Base-by-base conservation (phyloP, 2,888 invertebrate species). In the Rhorus exstirpatorius region DNA sequence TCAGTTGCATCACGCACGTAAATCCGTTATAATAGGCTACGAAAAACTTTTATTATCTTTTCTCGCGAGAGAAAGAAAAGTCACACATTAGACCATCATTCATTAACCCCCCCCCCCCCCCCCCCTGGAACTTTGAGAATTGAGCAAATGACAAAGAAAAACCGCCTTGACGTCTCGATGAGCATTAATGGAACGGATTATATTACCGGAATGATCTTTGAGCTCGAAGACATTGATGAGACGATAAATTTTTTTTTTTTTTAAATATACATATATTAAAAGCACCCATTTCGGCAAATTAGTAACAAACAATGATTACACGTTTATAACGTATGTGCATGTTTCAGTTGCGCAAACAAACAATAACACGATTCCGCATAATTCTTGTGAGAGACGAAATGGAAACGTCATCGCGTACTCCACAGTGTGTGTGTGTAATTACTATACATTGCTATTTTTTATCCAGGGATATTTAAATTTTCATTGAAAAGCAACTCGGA, bases 11-110 rank as follows among this genome's bases (percentile, higher is more conserved):
- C 72, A 35, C 14, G 14, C 8, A n/a, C 41, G 24, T 24, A 19
- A 14, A 41, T 70, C 1, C 31, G 3, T 4, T n/a, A n/a, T 8
- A 49, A 49, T 31, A 0, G 12, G 17, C 44, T 63, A n/a, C 44
- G 19, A 24, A 35, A 0, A 14, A n/a, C 14, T 6, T 46, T 41
- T 12, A 60, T 46, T 26, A 10, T 49, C 10, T 58, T 46, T 38
- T 17, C 24, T 58, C 1, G 12, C 6, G n/a, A 26, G 4, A 60
- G 6, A 17, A 8, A 19, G 46, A 12, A 26, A 49, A 51, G 26
- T 58, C 24, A 31, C 6, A 24, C 17, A 12, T 4, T 1, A 53
- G 24, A 53, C 31, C 31, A 60, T 74, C 67, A 79, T 79, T 72
- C 41, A 74, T 74, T 51, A 35, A 74, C 14, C 41, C 44, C 6